A percentile compares a stretch with the other conserved stretches of the same genome.
Evolutionary conservation across 2,113 vertebrate species (phyloP).

Genomic region (Panthera uncia): DNA sequence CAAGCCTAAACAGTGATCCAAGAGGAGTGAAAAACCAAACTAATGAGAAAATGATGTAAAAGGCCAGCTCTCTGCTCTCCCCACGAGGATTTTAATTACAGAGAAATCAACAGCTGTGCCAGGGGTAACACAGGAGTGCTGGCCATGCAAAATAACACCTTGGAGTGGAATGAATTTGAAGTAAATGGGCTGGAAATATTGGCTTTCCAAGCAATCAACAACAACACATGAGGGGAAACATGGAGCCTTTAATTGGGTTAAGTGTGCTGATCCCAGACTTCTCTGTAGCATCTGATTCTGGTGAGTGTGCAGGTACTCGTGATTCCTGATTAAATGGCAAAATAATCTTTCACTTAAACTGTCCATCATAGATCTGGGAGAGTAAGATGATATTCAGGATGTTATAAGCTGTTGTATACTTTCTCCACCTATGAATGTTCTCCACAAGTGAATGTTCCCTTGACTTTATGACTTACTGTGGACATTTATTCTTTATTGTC

Average conservation of each 20-base stretch:
- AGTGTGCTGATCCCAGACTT: background rate
- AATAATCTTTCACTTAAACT: background rate
- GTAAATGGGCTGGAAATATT: slow-evolving; percentile 63
- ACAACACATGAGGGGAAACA: background rate
- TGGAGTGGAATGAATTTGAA: slow-evolving; percentile 56
- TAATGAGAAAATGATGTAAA: slow-evolving; percentile 72
- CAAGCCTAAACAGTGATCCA: slow-evolving; percentile 68
- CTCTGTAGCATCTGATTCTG: background rate
- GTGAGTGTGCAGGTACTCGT: background rate
- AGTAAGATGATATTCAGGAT: background rate
- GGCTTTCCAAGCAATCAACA: slow-evolving; percentile 63
- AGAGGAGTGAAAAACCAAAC: slow-evolving; percentile 55
- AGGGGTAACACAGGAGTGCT: slow-evolving; percentile 52
- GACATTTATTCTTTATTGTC: background rate
- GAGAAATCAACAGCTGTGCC: slow-evolving; percentile 73
- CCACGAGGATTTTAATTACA: slow-evolving; percentile 75
- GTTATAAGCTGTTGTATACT: background rate
- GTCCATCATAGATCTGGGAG: background rate
- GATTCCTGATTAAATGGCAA: background rate
- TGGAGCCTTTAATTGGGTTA: background rate
- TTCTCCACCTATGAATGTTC: background rate
- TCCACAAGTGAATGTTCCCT: background rate
- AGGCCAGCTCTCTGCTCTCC: slow-evolving; percentile 70
- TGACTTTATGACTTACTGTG: background rate
- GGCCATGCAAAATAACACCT: slow-evolving; percentile 68